A percentile compares a stretch with the other conserved stretches of the same genome.
Evolutionary conservation across 2,113 vertebrate genomes (phyloP).

Genomic region (Myotis brandtii): DNA sequence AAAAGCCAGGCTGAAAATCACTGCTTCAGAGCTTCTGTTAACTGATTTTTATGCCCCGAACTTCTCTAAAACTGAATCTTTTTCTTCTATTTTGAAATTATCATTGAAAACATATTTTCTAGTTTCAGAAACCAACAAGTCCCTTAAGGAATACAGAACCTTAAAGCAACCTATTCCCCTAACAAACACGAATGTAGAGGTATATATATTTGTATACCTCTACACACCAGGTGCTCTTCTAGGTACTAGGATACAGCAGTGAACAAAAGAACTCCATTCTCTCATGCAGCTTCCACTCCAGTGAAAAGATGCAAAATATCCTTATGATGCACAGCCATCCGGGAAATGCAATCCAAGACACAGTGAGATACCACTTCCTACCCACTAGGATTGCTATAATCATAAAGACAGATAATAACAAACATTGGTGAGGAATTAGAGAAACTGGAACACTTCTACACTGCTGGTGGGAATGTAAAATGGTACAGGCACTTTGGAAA

Average conservation of each 20-base stretch:
- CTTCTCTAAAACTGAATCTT: slow-evolving; percentile 39
- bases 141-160: neutral
- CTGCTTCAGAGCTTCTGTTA: slow-evolving; percentile 26
- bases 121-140: slow-evolving; percentile 25
- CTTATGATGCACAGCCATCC: neutral
- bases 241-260: neutral
- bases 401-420: neutral
- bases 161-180: neutral
- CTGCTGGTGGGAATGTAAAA: neutral
- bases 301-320: neutral
- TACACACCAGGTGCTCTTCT: neutral
- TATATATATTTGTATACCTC: neutral
- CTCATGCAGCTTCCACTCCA: neutral
- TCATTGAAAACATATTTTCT: slow-evolving; percentile 21
- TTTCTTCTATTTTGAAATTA: slow-evolving; percentile 34
- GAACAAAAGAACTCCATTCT: slow-evolving; percentile 2
- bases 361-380: neutral
- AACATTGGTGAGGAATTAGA: neutral
- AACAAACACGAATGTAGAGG: neutral
- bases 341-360: neutral
- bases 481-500: neutral
- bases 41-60: slow-evolving; percentile 24
- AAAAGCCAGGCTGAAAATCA: slow-evolving; percentile 63
- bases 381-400: neutral
- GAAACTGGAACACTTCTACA: neutral